phyloP scores from a whole-genome alignment of 2,888 invertebrate genomes.

The Eupithecia vulgata region DNA sequence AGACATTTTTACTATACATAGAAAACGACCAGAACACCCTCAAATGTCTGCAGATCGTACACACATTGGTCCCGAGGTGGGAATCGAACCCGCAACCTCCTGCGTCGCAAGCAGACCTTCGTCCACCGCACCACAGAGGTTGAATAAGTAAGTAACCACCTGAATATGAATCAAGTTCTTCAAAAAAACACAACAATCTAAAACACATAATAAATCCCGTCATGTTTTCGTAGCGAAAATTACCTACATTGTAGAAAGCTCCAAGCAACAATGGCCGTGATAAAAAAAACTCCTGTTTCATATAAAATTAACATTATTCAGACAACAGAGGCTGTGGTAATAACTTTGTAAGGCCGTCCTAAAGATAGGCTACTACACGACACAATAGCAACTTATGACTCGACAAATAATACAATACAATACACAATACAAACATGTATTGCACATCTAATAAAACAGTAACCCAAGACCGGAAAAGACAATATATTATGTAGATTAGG shows the following conservation, averaged over 20 bases:
- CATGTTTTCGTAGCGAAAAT: conserved; percentile 31
- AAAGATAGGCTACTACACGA: background rate
- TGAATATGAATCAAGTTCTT: too few relatives aligned
- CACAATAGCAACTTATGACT: background rate
- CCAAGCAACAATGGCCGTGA: conserved; percentile 36
- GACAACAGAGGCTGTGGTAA: conserved; percentile 39
- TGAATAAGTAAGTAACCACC: too few relatives aligned
- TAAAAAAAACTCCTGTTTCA: conserved; percentile 38
- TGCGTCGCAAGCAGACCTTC: too few relatives aligned
- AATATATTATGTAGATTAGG: background rate
- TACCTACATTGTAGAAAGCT: conserved; percentile 31
- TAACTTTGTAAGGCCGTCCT: conserved; percentile 20
- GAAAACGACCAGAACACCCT: too few relatives aligned
- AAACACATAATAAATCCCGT: background rate
- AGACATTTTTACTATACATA: too few relatives aligned
- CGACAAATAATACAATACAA: background rate
- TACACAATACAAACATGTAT: background rate
- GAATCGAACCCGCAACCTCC: too few relatives aligned
- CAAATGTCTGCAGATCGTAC: too few relatives aligned
- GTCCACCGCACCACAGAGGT: too few relatives aligned
- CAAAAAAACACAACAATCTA: too few relatives aligned
- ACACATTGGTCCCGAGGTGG: too few relatives aligned
- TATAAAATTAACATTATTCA: conserved; percentile 41
- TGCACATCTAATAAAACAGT: background rate
- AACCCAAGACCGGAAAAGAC: background rate